Evolutionary conservation across 2,797 vertebrate species (phyloP).

Genomic region (Fundulus diaphanus): DNA sequence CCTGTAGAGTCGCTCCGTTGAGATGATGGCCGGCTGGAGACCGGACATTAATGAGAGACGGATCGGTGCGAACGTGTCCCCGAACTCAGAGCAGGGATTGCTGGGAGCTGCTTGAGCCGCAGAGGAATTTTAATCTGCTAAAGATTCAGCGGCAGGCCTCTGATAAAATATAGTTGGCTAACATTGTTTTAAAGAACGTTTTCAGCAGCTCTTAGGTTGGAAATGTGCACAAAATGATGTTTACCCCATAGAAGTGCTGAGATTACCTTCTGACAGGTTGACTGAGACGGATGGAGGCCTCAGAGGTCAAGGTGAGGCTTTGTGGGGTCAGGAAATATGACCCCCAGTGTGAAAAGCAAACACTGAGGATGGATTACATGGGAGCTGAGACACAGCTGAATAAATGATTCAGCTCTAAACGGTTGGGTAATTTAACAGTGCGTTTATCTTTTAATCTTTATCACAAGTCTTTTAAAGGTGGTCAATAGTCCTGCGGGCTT

Average conservation of each 20-base stretch:
- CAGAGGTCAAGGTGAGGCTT: neutral
- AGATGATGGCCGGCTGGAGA: neutral
- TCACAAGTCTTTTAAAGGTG: no score
- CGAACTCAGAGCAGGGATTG: neutral
- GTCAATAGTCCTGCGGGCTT: no score
- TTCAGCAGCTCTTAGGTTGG: neutral
- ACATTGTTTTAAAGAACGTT: neutral
- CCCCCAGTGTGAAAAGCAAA: slow-evolving; percentile 11
- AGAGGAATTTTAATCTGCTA: slow-evolving; percentile 9
- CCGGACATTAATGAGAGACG: neutral
- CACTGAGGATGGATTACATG: slow-evolving; percentile 16
- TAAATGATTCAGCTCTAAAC: neutral
- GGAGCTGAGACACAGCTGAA: neutral
- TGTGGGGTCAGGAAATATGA: slow-evolving; percentile 4
- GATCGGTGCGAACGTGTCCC: neutral
- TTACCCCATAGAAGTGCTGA: neutral
- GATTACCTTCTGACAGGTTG: neutral
- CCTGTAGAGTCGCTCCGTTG: neutral
- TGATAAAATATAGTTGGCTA: neutral
- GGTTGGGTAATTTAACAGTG: no score
- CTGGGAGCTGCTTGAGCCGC: neutral
- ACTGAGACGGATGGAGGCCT: neutral
- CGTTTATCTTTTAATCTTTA: no score
- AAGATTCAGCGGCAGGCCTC: neutral
- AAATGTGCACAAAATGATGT: neutral